phyloP scores from a whole-genome alignment of 2,113 vertebrate species.

The Pavo muticus region DNA sequence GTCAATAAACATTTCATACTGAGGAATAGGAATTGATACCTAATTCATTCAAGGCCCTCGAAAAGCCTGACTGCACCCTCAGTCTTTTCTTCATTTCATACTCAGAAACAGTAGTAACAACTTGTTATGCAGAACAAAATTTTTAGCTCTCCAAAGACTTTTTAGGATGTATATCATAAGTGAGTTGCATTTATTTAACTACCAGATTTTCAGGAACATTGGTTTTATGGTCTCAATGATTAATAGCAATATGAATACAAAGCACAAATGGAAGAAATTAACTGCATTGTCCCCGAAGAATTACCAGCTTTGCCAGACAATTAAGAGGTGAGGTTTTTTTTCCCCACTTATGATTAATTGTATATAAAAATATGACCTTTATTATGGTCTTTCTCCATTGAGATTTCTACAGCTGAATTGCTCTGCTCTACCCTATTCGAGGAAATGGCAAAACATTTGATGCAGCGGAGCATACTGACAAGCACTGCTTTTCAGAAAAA shows the following conservation, averaged over 20 bases:
- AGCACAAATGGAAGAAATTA: constrained; percentile 22
- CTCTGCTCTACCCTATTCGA: background rate
- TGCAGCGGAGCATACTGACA: background rate
- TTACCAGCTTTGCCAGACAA: background rate
- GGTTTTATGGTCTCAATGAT: constrained; percentile 3
- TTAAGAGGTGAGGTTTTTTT: background rate
- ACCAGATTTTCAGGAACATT: constrained; percentile 9
- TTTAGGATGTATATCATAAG: background rate
- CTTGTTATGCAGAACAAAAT: background rate
- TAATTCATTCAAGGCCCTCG: background rate
- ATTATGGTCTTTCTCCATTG: background rate
- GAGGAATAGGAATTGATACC: background rate
- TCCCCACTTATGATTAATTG: background rate
- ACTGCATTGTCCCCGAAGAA: background rate
- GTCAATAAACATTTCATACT: background rate
- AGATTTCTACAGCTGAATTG: background rate
- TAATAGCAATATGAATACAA: background rate
- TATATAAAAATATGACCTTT: background rate
- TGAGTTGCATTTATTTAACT: background rate
- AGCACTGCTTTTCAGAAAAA: background rate
- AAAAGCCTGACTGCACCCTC: background rate
- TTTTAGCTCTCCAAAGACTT: background rate
- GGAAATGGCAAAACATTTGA: background rate
- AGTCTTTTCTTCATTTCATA: background rate
- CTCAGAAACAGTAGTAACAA: background rate